These are phyloP conservation scores for Ceratosolen fusciceps DNA, from an alignment of 1,140 invertebrate genomes.

Conservation along the genomic window DNA sequence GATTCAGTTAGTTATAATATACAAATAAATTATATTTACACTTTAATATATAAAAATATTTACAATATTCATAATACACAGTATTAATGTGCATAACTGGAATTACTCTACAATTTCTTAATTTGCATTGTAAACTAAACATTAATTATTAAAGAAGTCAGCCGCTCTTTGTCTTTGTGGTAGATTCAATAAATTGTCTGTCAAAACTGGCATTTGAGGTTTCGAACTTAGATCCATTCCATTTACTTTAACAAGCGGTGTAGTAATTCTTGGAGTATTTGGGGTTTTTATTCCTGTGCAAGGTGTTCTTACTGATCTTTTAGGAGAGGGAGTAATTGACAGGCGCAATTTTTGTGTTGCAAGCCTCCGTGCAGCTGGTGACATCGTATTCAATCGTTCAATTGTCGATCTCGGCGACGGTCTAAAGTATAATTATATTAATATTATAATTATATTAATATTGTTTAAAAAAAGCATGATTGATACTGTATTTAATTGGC, in stretches of 20 bases:
- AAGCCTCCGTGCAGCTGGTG: conserved; percentile 90
- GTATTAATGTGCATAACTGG: background rate
- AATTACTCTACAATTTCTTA: background rate
- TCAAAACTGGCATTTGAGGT: conserved; percentile 66
- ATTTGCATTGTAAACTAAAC: background rate
- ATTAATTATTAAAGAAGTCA: conserved; percentile 62
- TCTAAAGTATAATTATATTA: conserved; percentile 57
- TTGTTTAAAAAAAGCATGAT: background rate
- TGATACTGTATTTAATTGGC: too few relatives aligned
- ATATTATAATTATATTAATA: background rate
- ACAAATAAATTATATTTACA: conserved; percentile 6
- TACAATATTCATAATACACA: background rate
- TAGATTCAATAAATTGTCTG: conserved; percentile 69
- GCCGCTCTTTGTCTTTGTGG: conserved; percentile 68
- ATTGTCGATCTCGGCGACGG: conserved; percentile 76
- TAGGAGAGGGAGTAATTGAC: conserved; percentile 68
- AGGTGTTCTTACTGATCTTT: conserved; percentile 63
- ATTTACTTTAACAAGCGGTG: conserved; percentile 58
- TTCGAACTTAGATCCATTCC: conserved; percentile 48
- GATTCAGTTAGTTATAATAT: background rate
- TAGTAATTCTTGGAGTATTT: conserved; percentile 62
- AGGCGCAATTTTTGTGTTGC: conserved; percentile 77
- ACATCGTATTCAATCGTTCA: conserved; percentile 90
- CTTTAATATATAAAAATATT: conserved; percentile 20
- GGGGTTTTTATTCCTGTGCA: conserved; percentile 67